A percentile compares a stretch with the other conserved stretches of the same genome.
phyloP scores from a whole-genome alignment of 2,888 invertebrate genomes.

The Orchesella flavescens region DNA sequence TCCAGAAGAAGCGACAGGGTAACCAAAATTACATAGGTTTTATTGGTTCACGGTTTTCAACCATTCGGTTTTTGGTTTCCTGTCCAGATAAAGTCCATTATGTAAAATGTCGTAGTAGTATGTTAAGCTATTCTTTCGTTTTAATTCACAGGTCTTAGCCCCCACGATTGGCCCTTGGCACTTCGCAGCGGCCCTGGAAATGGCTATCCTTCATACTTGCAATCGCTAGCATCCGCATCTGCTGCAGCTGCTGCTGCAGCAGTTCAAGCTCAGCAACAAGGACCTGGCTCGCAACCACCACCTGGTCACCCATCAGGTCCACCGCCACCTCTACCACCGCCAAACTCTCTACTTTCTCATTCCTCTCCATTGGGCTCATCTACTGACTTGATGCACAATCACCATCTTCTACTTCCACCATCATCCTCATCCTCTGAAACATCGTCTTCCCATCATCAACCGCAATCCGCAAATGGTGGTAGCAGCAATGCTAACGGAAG shows the following conservation, averaged over 20 bases:
- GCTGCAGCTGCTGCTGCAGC: conserved; percentile 60
- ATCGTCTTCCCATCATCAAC: conserved; percentile 24
- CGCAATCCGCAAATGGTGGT: conserved; percentile 20
- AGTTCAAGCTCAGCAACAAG: conserved; percentile 49
- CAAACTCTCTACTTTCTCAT: conserved; percentile 36
- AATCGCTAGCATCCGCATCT: conserved; percentile 66
- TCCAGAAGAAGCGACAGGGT: conserved; percentile 8
- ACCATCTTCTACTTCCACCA: conserved; percentile 53
- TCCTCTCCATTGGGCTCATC: conserved; percentile 46
- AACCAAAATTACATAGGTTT: conserved; percentile 28
- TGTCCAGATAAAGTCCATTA: conserved; percentile 13
- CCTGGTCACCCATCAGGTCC: conserved; percentile 53
- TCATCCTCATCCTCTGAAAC: conserved; percentile 22
- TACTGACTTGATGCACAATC: conserved; percentile 48
- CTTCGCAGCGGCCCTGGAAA: conserved; percentile 62
- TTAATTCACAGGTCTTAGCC: conserved; percentile 69
- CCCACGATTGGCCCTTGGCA: conserved; percentile 71
- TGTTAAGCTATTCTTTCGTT: neutral
- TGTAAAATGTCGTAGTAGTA: neutral
- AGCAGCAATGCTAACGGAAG: neutral
- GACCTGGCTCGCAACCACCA: conserved; percentile 45
- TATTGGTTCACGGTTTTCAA: conserved; percentile 12
- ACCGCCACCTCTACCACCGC: conserved; percentile 53
- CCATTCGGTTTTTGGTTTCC: conserved; percentile 52
- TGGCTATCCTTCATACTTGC: conserved; percentile 69